These are phyloP conservation scores for Neoscelio sp. DNA, from an alignment of 2,888 invertebrate genomes.

Conservation along the genomic window DNA sequence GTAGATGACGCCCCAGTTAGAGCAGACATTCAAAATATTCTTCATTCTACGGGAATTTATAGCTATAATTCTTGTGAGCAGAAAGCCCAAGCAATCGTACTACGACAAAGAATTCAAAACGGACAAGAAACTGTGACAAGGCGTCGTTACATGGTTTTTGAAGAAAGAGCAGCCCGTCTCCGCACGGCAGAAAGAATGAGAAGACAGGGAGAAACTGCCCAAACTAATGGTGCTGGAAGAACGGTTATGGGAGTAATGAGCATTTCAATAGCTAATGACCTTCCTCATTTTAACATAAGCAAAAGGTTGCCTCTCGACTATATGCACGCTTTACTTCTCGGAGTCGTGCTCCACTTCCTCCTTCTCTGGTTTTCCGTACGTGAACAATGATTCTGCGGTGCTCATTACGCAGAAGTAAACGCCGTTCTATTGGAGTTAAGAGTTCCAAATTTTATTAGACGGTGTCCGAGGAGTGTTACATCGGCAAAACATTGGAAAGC, in stretches of 20 bases:
- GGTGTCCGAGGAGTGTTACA: constrained; percentile 61
- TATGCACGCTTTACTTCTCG: constrained; percentile 68
- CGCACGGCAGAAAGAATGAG: constrained; percentile 54
- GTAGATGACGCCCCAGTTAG: constrained; percentile 18
- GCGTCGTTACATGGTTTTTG: constrained; percentile 20
- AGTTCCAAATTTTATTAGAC: constrained; percentile 60
- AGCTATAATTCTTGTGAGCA: constrained; percentile 37
- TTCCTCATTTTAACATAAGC: constrained; percentile 61
- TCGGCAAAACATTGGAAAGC: constrained; percentile 63
- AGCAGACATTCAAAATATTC: constrained; percentile 33
- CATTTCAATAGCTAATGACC: constrained; percentile 39
- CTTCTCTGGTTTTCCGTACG: constrained; percentile 27
- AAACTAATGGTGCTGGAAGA: background rate
- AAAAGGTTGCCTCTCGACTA: constrained; percentile 62
- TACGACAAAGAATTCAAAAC: background rate
- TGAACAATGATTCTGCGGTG: constrained; percentile 61
- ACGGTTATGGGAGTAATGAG: constrained; percentile 62
- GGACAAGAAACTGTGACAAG: background rate
- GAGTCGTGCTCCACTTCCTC: constrained; percentile 38
- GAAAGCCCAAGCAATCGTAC: background rate
- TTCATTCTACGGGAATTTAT: constrained; percentile 8
- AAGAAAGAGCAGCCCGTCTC: constrained; percentile 36
- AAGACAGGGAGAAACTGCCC: constrained; percentile 25
- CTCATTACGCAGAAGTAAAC: constrained; percentile 42
- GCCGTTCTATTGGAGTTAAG: constrained; percentile 30